Percentiles rank a stretch among this genome's conserved stretches.
phyloP scores from a whole-genome alignment of 2,888 invertebrate species.

The Hoplodrina ambigua region DNA sequence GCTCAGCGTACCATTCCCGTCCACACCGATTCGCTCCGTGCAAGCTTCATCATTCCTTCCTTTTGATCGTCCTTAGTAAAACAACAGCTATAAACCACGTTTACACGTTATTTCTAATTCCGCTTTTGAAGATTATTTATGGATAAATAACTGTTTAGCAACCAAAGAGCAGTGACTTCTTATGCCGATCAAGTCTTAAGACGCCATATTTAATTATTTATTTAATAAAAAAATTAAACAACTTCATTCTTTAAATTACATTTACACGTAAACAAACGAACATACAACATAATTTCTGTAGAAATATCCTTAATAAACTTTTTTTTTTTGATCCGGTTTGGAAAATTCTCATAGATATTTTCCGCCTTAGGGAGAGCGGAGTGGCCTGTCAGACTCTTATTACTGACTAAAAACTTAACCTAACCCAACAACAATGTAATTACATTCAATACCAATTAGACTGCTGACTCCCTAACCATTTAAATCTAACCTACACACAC shows the following conservation, averaged over 20 bases:
- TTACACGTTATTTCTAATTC: constrained; percentile 17
- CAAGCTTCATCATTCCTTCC: constrained; percentile 48
- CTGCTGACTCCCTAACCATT: neutral
- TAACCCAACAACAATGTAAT: neutral
- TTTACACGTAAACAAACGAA: neutral
- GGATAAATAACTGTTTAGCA: neutral
- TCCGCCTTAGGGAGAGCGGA: too few relatives aligned
- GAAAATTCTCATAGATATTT: too few relatives aligned
- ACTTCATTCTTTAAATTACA: neutral
- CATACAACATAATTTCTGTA: too few relatives aligned
- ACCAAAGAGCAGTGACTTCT: neutral
- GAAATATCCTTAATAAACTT: neutral
- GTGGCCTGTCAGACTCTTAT: too few relatives aligned
- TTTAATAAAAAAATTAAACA: neutral
- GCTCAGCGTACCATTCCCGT: constrained; percentile 10
- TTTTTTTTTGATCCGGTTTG: too few relatives aligned
- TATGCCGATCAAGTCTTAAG: neutral
- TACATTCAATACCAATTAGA: neutral
- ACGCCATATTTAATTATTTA: too few relatives aligned
- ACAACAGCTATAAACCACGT: constrained; percentile 41
- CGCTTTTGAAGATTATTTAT: constrained; percentile 34
- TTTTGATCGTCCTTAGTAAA: constrained; percentile 51
- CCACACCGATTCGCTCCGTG: constrained; percentile 28
- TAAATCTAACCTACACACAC: neutral
- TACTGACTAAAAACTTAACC: neutral